Percentiles rank a stretch among this genome's conserved stretches.
These are phyloP conservation scores for Nysson spinosus DNA, from an alignment of 2,888 invertebrate genomes.

Conservation along the genomic window DNA sequence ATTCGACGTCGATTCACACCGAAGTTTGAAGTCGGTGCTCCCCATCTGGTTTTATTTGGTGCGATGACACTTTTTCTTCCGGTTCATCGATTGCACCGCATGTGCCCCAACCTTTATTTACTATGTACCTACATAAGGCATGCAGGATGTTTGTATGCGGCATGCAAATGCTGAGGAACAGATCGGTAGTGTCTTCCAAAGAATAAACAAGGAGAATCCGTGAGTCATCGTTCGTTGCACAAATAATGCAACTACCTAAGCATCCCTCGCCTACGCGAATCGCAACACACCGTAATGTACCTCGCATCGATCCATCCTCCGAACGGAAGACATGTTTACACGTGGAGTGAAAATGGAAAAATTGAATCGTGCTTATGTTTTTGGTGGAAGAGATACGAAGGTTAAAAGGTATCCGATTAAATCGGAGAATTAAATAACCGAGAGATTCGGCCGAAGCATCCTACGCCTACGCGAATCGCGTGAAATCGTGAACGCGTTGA, in stretches of 20 bases:
- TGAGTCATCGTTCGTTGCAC: constrained; percentile 28
- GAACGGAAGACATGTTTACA: constrained; percentile 19
- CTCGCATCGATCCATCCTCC: too few species aligned
- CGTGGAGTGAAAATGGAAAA: not conserved
- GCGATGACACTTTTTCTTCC: too few species aligned
- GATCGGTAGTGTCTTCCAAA: constrained; percentile 15
- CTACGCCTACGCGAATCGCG: constrained; percentile 19
- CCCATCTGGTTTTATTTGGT: too few species aligned
- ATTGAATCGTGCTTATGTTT: not conserved
- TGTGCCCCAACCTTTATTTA: too few species aligned
- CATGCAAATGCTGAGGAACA: too few species aligned
- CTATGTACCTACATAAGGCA: too few species aligned
- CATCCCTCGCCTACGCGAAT: constrained; percentile 23
- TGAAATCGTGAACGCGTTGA: not conserved
- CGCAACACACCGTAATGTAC: not conserved
- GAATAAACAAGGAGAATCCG: constrained; percentile 21
- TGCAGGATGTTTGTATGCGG: too few species aligned
- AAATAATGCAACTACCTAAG: constrained; percentile 34
- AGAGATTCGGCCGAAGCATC: constrained; percentile 1
- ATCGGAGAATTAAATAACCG: constrained; percentile 6
- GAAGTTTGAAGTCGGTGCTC: not conserved
- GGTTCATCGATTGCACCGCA: too few species aligned
- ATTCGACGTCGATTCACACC: not conserved
- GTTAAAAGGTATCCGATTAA: constrained; percentile 19
- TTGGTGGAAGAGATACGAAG: constrained; percentile 1